Base-by-base conservation (phyloP, 53 echinoderm and acorn worm genomes). In the Holothuria leucospilota region DNA sequence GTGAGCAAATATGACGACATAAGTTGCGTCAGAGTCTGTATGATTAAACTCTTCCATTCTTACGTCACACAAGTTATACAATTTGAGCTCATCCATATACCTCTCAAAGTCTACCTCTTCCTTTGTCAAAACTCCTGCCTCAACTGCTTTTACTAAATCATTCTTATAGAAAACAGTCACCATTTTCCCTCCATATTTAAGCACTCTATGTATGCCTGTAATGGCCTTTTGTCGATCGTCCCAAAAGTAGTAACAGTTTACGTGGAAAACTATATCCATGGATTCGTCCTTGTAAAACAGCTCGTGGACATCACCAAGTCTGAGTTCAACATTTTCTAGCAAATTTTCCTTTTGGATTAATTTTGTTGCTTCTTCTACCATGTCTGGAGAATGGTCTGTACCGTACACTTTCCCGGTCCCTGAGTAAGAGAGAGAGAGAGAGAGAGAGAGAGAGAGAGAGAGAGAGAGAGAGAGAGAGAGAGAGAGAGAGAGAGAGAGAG, bases 181-280 rank as follows among this genome's bases (percentile, higher is more conserved):
- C 99, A 98, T 98, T 29, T 85, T 66, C 4, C 95, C 92, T 0
- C 87, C 93, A 5, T 88, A 87, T 39, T 93, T 91, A 24, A 98
- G 84, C 2, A 98, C 94, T n/a, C 92, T 42, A 51, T 72, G 59
- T 38, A 98, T 86, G 40, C 93, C 92, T 25, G 30, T 68, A 0
- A 89, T 40, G 18, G 84, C 89, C 49, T 60, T 78, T 5, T 49
- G 20, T 27, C 68, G 51, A 68, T 95, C 95, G 2, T 95, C 89
- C 99, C 99, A 95, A 77, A 98, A 98, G 85, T 98, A 98, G 68
- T 95, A 98, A 75, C 95, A 95, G 87, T 98, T 98, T 13, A 90
- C 85, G 75, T 97, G 97, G 71, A 86, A 95, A 42, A 98, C 84
- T 21, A 87, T 84, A 63, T 98, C 93, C 75, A 98, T 91, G 69